A percentile compares a stretch with the other conserved stretches of the same genome.
Evolutionary conservation across 2,888 invertebrate species (phyloP).

Genomic region (Thecophora atra): DNA sequence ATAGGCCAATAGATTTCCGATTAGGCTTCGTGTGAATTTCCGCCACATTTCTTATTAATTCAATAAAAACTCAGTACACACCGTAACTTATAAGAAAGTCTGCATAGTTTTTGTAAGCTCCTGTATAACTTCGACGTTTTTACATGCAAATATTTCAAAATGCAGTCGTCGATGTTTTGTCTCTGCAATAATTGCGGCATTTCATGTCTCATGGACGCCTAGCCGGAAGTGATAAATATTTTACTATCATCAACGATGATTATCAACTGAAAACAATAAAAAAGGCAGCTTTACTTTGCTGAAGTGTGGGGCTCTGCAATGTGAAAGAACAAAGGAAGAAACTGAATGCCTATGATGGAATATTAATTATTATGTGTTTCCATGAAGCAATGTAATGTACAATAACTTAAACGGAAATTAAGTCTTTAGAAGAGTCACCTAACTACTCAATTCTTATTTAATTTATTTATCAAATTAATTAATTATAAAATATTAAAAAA

Average conservation of each 20-base stretch:
- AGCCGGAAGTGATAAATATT: constrained; percentile 40
- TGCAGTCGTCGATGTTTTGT: neutral
- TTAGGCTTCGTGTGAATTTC: too few relatives aligned
- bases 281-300: neutral
- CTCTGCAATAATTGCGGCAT: constrained; percentile 20
- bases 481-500: neutral
- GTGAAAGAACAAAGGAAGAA: neutral
- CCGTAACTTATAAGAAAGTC: too few relatives aligned
- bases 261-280: neutral
- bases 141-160: neutral
- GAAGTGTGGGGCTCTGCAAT: neutral
- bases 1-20: too few relatives aligned
- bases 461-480: neutral
- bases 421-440: neutral
- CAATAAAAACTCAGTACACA: too few relatives aligned
- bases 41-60: too few relatives aligned
- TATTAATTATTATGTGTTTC: constrained; percentile 32
- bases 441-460: neutral
- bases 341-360: constrained; percentile 34
- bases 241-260: constrained; percentile 31
- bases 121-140: neutral
- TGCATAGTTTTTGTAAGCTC: neutral
- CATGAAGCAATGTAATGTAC: neutral
- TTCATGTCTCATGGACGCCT: constrained; percentile 13
- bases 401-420: neutral